These are phyloP conservation scores for Sphyrna mokarran DNA, from an alignment of 2,113 vertebrate species.

Conservation along the genomic window DNA sequence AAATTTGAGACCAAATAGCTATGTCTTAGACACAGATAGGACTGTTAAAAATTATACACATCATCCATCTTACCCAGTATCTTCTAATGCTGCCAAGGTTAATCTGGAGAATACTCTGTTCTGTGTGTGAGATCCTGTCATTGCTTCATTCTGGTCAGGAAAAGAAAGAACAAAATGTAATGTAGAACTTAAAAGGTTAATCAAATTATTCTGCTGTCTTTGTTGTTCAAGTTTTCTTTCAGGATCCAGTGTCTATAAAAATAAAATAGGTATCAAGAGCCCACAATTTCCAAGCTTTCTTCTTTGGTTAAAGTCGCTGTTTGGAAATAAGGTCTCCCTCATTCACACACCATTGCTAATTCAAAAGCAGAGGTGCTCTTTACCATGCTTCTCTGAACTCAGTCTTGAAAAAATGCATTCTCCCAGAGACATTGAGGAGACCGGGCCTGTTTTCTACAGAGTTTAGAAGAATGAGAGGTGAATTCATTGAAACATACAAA, in stretches of 20 bases:
- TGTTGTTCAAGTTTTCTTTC: neutral
- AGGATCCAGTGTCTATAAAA: neutral
- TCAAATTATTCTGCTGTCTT: neutral
- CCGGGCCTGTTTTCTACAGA: no score
- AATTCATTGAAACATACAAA: no score
- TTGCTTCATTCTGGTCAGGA: slow-evolving; percentile 85
- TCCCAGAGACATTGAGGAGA: neutral
- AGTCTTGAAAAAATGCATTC: neutral
- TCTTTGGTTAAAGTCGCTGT: no score
- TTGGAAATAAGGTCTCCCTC: neutral
- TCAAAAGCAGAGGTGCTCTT: neutral
- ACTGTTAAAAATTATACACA: neutral
- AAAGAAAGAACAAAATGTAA: slow-evolving; percentile 22
- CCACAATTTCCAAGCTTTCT: neutral
- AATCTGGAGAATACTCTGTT: slow-evolving; percentile 91
- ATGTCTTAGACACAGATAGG: neutral
- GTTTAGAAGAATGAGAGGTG: no score
- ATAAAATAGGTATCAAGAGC: neutral
- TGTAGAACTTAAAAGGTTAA: neutral
- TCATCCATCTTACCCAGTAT: slow-evolving; percentile 72
- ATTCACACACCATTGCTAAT: neutral
- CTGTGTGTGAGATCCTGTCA: slow-evolving; percentile 97
- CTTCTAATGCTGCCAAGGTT: slow-evolving; percentile 94
- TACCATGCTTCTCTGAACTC: neutral
- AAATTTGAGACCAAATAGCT: neutral